These are phyloP conservation scores for Melanostigma gelatinosum DNA, from an alignment of 2,113 vertebrate species.

Conservation along the genomic window DNA sequence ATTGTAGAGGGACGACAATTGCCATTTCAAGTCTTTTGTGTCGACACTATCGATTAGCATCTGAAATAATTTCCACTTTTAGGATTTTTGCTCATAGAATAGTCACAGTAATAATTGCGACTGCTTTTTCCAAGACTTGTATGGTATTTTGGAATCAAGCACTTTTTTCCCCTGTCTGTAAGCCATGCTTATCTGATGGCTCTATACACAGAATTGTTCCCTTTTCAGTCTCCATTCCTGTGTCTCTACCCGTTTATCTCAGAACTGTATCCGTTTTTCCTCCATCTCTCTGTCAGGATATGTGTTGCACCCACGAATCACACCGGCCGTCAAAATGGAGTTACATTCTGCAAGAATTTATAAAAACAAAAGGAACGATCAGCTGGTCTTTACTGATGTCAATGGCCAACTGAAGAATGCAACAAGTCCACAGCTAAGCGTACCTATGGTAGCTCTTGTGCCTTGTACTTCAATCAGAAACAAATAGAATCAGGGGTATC, in stretches of 20 bases:
- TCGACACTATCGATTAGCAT: slow-evolving; percentile 23
- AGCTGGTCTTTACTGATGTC: not conserved
- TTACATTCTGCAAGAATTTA: not conserved
- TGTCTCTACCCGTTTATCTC: slow-evolving; percentile 5
- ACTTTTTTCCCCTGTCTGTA: slow-evolving; percentile 4
- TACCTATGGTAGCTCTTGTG: not conserved
- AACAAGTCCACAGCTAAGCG: not conserved
- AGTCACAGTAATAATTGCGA: not conserved
- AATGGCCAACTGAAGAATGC: not conserved
- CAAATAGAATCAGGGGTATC: not conserved
- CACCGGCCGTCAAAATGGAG: not conserved
- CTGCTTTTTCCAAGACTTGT: not conserved
- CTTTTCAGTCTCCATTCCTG: not conserved
- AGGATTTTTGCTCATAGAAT: not conserved
- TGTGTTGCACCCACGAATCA: not conserved
- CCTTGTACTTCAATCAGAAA: not conserved
- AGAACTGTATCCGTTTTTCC: not conserved
- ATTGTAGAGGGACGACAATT: slow-evolving; percentile 18
- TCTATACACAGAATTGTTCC: not conserved
- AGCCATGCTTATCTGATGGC: not conserved
- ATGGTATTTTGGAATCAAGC: not conserved
- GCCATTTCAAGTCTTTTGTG: slow-evolving; percentile 7
- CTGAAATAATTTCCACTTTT: not conserved
- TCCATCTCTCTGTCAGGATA: not conserved
- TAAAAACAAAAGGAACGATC: not conserved